Percentiles rank a stretch among this genome's conserved stretches.
phyloP scores from a whole-genome alignment of 2,113 vertebrate genomes.

The Amblyopsis rosae region DNA sequence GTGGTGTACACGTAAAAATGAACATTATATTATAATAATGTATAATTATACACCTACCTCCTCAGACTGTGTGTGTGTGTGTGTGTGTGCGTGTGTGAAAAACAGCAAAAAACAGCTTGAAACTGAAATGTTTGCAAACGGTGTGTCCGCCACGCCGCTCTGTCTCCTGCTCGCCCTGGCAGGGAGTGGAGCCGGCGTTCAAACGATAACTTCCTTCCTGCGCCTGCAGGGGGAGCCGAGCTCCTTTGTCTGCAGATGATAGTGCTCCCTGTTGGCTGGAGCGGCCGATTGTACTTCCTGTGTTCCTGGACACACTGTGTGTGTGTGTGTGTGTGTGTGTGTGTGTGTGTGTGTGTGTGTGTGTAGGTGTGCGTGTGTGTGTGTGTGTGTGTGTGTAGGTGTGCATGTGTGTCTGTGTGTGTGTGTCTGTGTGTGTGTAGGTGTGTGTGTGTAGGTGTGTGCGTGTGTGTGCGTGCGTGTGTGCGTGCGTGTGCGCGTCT shows the following conservation, averaged over 20 bases:
- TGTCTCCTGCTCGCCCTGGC: not conserved
- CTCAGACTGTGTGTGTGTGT: too few species aligned
- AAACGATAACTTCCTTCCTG: constrained; percentile 73
- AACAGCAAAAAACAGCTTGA: not conserved
- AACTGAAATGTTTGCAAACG: not conserved
- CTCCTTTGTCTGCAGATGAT: constrained; percentile 54
- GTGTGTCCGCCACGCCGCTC: constrained; percentile 16
- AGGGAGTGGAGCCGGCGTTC: constrained; percentile 55
- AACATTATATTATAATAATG: too few species aligned
- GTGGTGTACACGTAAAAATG: too few species aligned
- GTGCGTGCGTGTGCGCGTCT: too few species aligned
- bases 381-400: too few species aligned
- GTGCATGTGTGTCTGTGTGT: too few species aligned
- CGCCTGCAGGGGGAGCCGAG: constrained; percentile 47
- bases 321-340: not conserved
- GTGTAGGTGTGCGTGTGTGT: too few species aligned
- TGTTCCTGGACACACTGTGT: constrained; percentile 29
- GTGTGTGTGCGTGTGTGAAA: not conserved
- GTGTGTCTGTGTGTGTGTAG: too few species aligned
- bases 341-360: not conserved
- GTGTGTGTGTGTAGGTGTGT: too few species aligned
- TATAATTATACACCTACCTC: too few species aligned
- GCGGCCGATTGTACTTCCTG: constrained; percentile 76
- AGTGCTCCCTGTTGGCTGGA: constrained; percentile 33
- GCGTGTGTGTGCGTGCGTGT: not conserved